Base-by-base conservation (phyloP, 2,113 vertebrate genomes). In the Phylloscopus trochilus region DNA sequence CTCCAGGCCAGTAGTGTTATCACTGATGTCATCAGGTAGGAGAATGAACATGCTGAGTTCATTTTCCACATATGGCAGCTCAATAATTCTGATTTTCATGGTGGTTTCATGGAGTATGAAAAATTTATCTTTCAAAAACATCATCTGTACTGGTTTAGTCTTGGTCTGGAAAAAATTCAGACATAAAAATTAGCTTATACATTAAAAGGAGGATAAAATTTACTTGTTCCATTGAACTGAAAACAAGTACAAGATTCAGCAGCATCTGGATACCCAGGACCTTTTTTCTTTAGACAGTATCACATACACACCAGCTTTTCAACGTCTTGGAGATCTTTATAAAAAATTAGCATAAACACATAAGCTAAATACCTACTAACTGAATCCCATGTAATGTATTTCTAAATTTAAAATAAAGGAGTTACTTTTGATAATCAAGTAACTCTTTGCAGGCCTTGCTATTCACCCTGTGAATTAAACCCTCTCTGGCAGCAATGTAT, bases 1-100 rank as follows among this genome's bases (percentile, higher is more conserved):
- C 89, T 98, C 96, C 93, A 99, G 96, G 12, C 98, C 98, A 4
- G 97, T 98, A 14, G 96, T 96, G 24, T 94, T 91, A 33, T 98
- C 98, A 19, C 41, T 66, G 0, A 98, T 94, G 4, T 97, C 92
- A 46, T 90, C 96, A 2, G 99, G 99, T 12, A 99, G 96, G 41
- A 99, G 89, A 79, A 99, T 28, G 4, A 99, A 78, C 98, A 99
- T 98, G 96, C 99, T 99, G 73, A 99, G 96, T 55, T 99, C 98
- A 41, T 96, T 97, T 53, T 95, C 97, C 39, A 95, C 68, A 39
- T 99, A 99, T 6, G 98, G 97, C 70, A 99, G 90, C 90, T 99
- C 99, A 59, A 99, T 97, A 75, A 98, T 95, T 86, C 66, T 96
- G 88, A 97, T 97, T 80, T 87, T 92, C 76, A 95, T 72, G 13